Base-by-base conservation (phyloP, 2,797 vertebrate genomes). In the Yasuhikotakia modesta region DNA sequence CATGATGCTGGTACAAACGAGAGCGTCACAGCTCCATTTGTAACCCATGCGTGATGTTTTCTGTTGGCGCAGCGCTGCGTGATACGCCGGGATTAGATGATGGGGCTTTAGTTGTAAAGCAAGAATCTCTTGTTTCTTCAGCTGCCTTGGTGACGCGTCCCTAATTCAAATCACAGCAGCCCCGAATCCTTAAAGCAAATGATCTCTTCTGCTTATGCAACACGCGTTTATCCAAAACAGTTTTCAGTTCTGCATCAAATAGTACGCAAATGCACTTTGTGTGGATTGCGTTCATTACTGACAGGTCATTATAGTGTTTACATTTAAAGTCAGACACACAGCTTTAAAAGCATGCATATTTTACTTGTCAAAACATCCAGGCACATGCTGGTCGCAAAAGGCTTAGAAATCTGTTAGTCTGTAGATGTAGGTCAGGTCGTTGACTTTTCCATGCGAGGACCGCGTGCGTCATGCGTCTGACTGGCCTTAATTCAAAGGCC, bases 41-140 rank as follows among this genome's bases (percentile, higher is more conserved):
- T 77, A 72, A 69, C 0, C 64, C 30, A 32, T 21, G 45, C 13
- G 32, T 2, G 27, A 30, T 19, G 55, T 64, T 66, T 79, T 64
- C 70, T 73, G 64, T 69, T 52, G 63, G 75, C 60, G 53, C 61
- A 48, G 79, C 61, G 19, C 68, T 77, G 79, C 69, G 68, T 76
- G 60, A 76, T 69, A 43, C 55, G 69, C 73, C 77, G 55, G 74
- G 80, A 81, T 81, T 68, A 81, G 45, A 67, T 17, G 72, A 6
- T 27, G 24, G 39, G 30, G 57, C 35, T 46, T n/a, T 63, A 22
- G 39, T 81, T 76, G 67, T 77, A 71, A 76, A 65, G 53, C 52
- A 70, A 61, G 79, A 45, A 52, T 72, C 68, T 52, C 43, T 72
- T 71, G 79, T 70, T 81, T 81, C 79, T 67, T 76, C 73, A 81